Evolutionary conservation across 2,888 invertebrate species (phyloP).

Genomic region (Auanema freiburgensis): DNA sequence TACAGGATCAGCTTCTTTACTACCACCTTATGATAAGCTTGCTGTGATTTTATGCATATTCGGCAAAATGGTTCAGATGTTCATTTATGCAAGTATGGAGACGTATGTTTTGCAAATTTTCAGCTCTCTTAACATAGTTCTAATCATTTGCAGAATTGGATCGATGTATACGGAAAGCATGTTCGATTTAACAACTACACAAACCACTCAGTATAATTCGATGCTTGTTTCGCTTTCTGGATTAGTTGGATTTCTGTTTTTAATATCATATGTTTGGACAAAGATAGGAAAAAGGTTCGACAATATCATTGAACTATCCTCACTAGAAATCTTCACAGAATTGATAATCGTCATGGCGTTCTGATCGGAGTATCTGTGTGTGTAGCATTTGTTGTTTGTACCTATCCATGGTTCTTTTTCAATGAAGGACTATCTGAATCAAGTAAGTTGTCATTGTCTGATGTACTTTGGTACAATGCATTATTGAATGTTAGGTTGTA

Average conservation of each 20-base stretch:
- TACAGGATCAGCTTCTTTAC: constrained; percentile 6
- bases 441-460: neutral
- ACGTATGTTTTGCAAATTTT: constrained; percentile 16
- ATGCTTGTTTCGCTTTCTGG: constrained; percentile 19
- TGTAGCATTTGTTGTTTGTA: constrained; percentile 20
- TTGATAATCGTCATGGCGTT: constrained; percentile 25
- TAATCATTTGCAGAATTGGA: constrained; percentile 14
- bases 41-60: constrained; percentile 24
- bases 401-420: constrained; percentile 23
- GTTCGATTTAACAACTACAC: constrained; percentile 10
- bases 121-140: neutral
- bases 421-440: constrained; percentile 6
- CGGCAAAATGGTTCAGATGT: constrained; percentile 28
- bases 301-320: neutral
- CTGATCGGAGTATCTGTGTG: constrained; percentile 24
- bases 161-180: constrained; percentile 21
- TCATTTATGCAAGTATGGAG: constrained; percentile 30
- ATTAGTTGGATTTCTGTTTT: constrained; percentile 25
- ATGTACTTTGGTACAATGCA: neutral
- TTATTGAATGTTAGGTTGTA: neutral
- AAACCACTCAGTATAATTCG: constrained; percentile 18
- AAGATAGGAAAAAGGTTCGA: constrained; percentile 24
- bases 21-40: constrained; percentile 24
- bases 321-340: constrained; percentile 24
- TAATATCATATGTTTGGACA: constrained; percentile 26